Evolutionary conservation across 2,888 invertebrate genomes (phyloP), one percentile per base, ranked within the genome.

Genomic region (Galerucella pusilla): DNA sequence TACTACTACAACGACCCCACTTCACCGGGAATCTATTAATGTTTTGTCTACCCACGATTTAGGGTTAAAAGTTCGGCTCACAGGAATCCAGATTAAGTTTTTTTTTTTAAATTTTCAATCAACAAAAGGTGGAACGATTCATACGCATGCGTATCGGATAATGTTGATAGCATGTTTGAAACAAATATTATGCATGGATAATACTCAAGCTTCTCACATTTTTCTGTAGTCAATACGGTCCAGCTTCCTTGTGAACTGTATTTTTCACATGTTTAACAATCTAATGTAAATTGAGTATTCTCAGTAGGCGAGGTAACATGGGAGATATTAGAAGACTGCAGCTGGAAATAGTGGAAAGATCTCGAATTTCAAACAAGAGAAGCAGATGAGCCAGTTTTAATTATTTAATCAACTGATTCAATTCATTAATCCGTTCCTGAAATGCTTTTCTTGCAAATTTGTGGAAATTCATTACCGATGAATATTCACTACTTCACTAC

Each of bases 361-460:
- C 84, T 82, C 80, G 69, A 73, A 77, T 81, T 80, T 80, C 64
- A 66, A 67, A 80, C 72, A 72, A 46, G 64, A 65, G 81, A 81
- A 80, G 81, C 84, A 84, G 85, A 86, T 85, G 87, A 86, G 85
- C 85, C 87, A 88, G 88, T 88, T 86, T 88, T 90, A 90, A 90
- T 90, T 90, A 90, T 90, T 90, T 90, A 90, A 90, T 90, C 90
- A 90, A 90, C 89, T 90, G 89, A 90, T 90, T 90, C 90, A 90
- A 87, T 87, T 87, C 87, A 85, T 86, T 87, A 87, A 87, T 90
- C 90, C 90, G 87, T 87, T 85, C 84, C 83, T 81, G 80, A 83
- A 82, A 84, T 81, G 83, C 81, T 83, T 83, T 84, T 84, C 84
- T 84, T 85, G 86, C 84, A 83, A 86, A 86, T 86, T 86, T 84